Evolutionary conservation across 2,113 vertebrate species (phyloP).

Genomic region (Semnopithecus entellus): DNA sequence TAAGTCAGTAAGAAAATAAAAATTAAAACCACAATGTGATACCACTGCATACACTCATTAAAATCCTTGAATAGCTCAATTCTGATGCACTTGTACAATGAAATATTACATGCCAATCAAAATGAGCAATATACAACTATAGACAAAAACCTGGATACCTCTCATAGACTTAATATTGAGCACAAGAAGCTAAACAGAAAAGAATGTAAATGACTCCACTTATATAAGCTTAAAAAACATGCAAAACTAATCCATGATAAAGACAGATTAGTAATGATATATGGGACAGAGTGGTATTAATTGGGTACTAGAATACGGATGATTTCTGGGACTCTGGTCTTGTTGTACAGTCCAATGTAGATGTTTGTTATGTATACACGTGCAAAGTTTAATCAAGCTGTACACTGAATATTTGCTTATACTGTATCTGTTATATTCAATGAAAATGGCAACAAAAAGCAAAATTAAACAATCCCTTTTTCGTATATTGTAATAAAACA

Average conservation of each 20-base stretch:
- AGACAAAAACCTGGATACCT: not conserved
- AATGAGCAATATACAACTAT: not conserved
- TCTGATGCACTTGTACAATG: not conserved
- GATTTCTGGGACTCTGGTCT: not conserved
- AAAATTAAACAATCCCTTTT: not conserved
- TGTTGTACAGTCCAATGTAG: not conserved
- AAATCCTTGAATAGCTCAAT: not conserved
- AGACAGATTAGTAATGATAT: not conserved
- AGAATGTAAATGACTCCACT: not conserved
- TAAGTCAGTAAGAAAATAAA: not conserved
- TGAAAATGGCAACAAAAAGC: not conserved
- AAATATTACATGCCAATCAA: not conserved
- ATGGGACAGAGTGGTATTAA: fast-evolving
- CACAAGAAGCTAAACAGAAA: not conserved
- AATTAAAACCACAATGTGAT: not conserved
- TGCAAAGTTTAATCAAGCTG: not conserved
- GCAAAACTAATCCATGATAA: not conserved
- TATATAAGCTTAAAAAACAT: not conserved
- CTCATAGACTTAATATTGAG: not conserved
- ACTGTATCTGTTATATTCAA: not conserved
- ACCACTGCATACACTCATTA: not conserved
- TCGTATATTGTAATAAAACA: not conserved
- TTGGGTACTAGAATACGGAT: not conserved
- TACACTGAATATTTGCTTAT: not conserved
- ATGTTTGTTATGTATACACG: not conserved